Percentiles rank a stretch among this genome's conserved stretches.
phyloP scores from a whole-genome alignment of 2,113 vertebrate species.

The Dasyornis broadbenti region DNA sequence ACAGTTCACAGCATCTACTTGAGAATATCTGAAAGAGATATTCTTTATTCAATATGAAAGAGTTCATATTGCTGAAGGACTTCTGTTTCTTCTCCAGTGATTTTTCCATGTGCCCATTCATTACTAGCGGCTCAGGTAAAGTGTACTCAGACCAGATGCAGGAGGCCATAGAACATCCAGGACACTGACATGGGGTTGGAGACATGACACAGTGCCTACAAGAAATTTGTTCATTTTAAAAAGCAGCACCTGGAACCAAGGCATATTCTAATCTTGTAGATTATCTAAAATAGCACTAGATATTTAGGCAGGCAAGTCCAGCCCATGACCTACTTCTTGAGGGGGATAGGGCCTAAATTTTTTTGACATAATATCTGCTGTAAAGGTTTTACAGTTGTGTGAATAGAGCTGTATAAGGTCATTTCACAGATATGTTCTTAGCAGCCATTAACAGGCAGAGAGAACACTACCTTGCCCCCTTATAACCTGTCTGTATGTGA shows the following conservation, averaged over 20 bases:
- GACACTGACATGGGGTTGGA: neutral
- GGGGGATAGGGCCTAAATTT: neutral
- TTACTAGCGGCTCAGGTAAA: neutral
- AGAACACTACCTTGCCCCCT: neutral
- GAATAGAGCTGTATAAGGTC: neutral
- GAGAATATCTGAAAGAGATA: neutral
- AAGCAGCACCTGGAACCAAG: neutral
- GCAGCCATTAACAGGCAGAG: neutral
- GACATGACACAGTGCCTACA: neutral
- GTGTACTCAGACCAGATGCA: neutral
- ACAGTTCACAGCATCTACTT: neutral
- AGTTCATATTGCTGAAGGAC: fast-evolving
- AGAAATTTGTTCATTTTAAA: neutral
- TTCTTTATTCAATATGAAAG: too few species aligned
- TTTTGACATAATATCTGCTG: neutral
- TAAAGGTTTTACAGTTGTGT: neutral
- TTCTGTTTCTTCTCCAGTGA: neutral
- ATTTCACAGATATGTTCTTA: neutral
- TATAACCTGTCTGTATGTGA: neutral
- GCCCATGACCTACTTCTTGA: neutral
- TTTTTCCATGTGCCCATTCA: neutral
- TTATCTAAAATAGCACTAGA: neutral
- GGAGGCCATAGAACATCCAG: neutral
- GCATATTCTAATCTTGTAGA: neutral
- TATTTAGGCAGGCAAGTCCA: neutral